phyloP scores from a whole-genome alignment of 1,140 invertebrate species.

The Aphis gossypii region DNA sequence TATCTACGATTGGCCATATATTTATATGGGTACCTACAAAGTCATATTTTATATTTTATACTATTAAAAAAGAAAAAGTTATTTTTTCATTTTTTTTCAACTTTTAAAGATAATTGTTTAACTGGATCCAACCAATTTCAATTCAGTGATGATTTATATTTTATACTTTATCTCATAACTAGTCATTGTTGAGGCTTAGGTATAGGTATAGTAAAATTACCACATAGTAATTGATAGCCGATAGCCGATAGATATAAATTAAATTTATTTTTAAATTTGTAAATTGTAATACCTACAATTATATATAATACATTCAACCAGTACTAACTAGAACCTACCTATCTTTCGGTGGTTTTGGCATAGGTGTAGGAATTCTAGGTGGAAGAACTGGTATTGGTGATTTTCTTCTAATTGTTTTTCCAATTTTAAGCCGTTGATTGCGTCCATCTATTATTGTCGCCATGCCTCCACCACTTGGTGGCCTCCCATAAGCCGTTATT shows the following conservation, averaged over 20 bases:
- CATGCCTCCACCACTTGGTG: not conserved
- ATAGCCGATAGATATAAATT: not conserved
- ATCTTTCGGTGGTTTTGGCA: not conserved
- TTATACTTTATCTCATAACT: not conserved
- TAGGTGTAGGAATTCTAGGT: conserved; percentile 45
- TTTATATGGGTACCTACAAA: too few species aligned
- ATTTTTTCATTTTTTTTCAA: too few species aligned
- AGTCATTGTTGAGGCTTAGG: not conserved
- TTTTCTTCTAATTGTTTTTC: conserved; percentile 6
- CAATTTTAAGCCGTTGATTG: not conserved
- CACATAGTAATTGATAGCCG: not conserved
- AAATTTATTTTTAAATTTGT: not conserved
- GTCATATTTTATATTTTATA: too few species aligned
- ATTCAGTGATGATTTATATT: too few species aligned
- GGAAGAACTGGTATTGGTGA: conserved; percentile 44
- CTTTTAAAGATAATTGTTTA: too few species aligned
- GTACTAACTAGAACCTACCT: not conserved
- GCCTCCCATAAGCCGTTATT: conserved; percentile 17
- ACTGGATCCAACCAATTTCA: too few species aligned
- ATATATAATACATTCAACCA: not conserved
- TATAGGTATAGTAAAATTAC: not conserved
- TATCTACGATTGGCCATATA: too few species aligned
- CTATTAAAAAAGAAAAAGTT: too few species aligned
- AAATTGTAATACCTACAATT: not conserved
- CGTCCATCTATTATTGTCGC: conserved; percentile 24